Conservation (phyloP, 2,888 invertebrate genomes). For the Lithophane leautieri region DNA sequence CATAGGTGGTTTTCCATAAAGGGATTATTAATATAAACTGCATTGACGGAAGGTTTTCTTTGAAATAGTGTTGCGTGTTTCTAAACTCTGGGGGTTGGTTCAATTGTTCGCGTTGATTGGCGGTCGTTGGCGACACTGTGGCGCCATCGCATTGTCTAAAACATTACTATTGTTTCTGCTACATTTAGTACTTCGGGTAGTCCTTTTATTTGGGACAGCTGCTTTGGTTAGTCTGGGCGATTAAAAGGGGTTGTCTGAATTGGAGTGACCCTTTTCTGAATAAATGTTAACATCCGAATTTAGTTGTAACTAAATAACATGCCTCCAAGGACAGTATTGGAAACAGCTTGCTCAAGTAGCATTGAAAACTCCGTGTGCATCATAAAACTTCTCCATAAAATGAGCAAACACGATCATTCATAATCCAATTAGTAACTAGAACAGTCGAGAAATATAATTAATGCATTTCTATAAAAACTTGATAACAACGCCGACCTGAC, state of each 20-base stretch:
- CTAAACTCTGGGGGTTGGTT: constrained; percentile 61
- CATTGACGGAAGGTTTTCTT: constrained; percentile 64
- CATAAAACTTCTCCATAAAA: background rate
- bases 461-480: constrained; percentile 21
- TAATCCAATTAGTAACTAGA: constrained; percentile 21
- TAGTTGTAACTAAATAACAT: background rate
- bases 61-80: constrained; percentile 73
- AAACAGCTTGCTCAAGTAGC: background rate
- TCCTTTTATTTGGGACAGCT: constrained; percentile 30
- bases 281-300: constrained; percentile 7
- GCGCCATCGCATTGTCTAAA: constrained; percentile 73
- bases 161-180: constrained; percentile 40
- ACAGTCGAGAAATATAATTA: constrained; percentile 20
- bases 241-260: constrained; percentile 8
- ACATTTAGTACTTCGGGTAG: background rate
- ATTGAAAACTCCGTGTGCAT: background rate
- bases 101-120: constrained; percentile 76
- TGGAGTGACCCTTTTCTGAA: background rate
- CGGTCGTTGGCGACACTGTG: constrained; percentile 71
- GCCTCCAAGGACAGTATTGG: too few species aligned
- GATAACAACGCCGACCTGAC: background rate
- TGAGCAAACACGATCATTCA: background rate
- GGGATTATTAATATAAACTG: constrained; percentile 35
- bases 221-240: constrained; percentile 17
- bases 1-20: constrained; percentile 18